A percentile compares a stretch with the other conserved stretches of the same genome.
phyloP scores from a whole-genome alignment of 2,113 vertebrate species.

The Pteruthius melanotis region DNA sequence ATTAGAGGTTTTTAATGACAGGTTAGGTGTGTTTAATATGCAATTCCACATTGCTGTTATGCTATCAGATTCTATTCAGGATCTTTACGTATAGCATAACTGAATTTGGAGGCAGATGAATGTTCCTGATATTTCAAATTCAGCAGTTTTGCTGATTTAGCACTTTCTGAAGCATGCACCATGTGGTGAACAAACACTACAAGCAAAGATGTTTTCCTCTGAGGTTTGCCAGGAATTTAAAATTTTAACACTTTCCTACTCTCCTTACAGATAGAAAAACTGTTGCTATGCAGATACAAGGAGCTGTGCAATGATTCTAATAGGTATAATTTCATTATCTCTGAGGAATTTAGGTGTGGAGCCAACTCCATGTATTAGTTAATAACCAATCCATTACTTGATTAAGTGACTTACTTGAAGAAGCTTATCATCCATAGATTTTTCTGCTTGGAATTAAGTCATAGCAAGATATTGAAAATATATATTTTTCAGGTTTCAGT shows the following conservation, averaged over 20 bases:
- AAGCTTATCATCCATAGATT: slow-evolving; percentile 33
- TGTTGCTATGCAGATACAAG: neutral
- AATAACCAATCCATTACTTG: slow-evolving; percentile 44
- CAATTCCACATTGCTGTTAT: slow-evolving; percentile 26
- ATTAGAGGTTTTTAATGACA: slow-evolving; percentile 60
- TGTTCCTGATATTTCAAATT: slow-evolving; percentile 32
- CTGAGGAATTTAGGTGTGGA: neutral
- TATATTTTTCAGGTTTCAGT: neutral
- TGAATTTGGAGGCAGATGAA: slow-evolving; percentile 27
- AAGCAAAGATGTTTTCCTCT: slow-evolving; percentile 43
- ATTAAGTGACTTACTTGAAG: slow-evolving; percentile 34
- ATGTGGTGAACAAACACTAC: slow-evolving; percentile 38
- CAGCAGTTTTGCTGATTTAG: slow-evolving; percentile 52
- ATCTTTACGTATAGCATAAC: neutral
- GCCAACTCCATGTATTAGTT: slow-evolving; percentile 31
- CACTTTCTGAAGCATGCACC: slow-evolving; percentile 21
- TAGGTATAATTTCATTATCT: slow-evolving; percentile 30
- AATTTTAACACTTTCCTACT: slow-evolving; percentile 31
- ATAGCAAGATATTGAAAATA: slow-evolving; percentile 16
- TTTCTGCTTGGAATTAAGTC: slow-evolving; percentile 21
- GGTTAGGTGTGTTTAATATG: slow-evolving; percentile 58
- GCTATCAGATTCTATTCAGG: neutral
- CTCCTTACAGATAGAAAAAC: neutral
- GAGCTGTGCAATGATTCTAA: slow-evolving; percentile 26
- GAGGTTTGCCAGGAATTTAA: slow-evolving; percentile 24